Base-by-base conservation (phyloP, 2,888 invertebrate genomes). In the Gastrophysa polygoni region DNA sequence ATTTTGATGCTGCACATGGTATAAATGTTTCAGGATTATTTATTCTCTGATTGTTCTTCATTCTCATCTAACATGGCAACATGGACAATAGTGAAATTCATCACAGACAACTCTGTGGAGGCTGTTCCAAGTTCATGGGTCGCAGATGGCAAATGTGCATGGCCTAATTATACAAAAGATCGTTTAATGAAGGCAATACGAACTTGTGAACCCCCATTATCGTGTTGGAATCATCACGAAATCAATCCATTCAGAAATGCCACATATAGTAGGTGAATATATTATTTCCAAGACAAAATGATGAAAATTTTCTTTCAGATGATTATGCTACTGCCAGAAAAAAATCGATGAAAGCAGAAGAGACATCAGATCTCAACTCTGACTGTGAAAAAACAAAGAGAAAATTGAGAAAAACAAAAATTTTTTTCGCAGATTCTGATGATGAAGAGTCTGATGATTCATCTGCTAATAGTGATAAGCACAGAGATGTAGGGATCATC, bases 101-200 rank as follows among this genome's bases (percentile, higher is more conserved):
- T 29, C 29, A n/a, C 29, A 14, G 50, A 57, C 14, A 57, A 20
- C 38, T 49, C 57, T n/a, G 50, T 49, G 11, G 49, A 29, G 11
- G 50, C 49, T 18, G 49, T 57, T 4, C 57, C 50, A 34, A 57
- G 20, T 48, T 29, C 20, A 32, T 49, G 38, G 57, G 32, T 57
- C 21, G 57, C 29, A 43, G 43, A 47, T 38, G 48, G 24, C 20
- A 49, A 57, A 49, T 57, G 49, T 50, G 29, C 48, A 5, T 57
- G 20, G 57, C 49, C 57, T 3, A 48, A 20, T 28, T 49, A 49
- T 49, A 49, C 49, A 2, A 49, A 14, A 14, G 49, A 49, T 29
- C 29, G 49, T 28, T 1, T 49, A 11, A 49, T 49, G 7, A 49
- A 49, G 49, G 49, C 49, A 10, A 49, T 29, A 49, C 14, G 49